Evolutionary conservation across 2,113 vertebrate species (phyloP).

Genomic region (Neodon shergylaensis): DNA sequence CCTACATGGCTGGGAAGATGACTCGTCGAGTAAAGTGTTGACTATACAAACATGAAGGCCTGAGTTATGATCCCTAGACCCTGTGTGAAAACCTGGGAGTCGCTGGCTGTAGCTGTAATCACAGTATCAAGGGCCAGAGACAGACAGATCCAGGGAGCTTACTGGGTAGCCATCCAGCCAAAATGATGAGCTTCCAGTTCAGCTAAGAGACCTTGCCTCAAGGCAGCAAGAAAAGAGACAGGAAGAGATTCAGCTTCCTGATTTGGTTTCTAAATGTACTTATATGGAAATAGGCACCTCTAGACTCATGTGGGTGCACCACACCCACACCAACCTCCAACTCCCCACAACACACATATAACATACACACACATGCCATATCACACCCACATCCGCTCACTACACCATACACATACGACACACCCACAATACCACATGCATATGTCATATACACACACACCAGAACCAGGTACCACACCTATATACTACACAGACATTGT

Average conservation of each 20-base stretch:
- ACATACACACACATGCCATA: neutral
- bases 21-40: neutral
- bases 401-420: neutral
- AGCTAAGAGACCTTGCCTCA: neutral
- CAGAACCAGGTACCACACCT: neutral
- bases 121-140: neutral
- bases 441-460: neutral
- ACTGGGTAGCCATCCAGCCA: neutral
- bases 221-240: neutral
- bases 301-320: neutral
- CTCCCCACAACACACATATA: neutral
- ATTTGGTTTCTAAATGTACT: neutral
- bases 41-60: neutral
- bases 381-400: neutral
- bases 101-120: neutral
- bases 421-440: neutral
- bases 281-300: no score
- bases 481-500: neutral
- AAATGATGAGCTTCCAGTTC: neutral
- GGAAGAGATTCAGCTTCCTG: neutral
- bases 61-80: neutral
- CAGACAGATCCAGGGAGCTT: neutral
- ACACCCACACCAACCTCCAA: neutral
- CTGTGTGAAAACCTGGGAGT: neutral
- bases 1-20: neutral